phyloP scores from a whole-genome alignment of 2,113 vertebrate species.

The Axis porcinus region DNA sequence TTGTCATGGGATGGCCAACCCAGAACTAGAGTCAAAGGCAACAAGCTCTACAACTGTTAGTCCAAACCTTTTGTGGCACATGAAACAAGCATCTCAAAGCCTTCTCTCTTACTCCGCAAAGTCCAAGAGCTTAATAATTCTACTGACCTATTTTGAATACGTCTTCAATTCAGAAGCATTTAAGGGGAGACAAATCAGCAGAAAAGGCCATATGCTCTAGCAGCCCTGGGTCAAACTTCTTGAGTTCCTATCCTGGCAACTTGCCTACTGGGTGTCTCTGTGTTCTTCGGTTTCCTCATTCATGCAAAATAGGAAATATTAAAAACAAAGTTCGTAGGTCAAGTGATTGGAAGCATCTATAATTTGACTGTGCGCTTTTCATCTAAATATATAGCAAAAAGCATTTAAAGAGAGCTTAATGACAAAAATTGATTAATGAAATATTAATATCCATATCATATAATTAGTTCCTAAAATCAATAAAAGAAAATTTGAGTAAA shows the following conservation, averaged over 20 bases:
- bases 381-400: not conserved
- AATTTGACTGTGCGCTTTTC: not conserved
- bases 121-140: not conserved
- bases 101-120: not conserved
- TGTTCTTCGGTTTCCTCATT: not conserved
- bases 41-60: rapidly evolving
- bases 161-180: not conserved
- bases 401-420: not conserved
- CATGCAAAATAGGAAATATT: not conserved
- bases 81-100: not conserved
- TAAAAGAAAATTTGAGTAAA: not conserved
- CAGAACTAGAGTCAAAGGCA: not conserved
- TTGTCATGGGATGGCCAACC: not conserved
- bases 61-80: not conserved
- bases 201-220: not conserved
- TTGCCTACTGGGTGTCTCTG: not conserved
- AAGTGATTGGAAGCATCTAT: not conserved
- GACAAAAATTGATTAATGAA: not conserved
- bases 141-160: not conserved
- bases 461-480: not conserved
- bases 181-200: not conserved
- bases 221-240: not conserved
- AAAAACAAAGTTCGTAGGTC: not conserved
- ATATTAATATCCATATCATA: not conserved
- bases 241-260: not conserved